A percentile compares a stretch with the other conserved stretches of the same genome.
Conservation (phyloP, 2,113 vertebrate genomes). For the Cyrtonyx montezumae region DNA sequence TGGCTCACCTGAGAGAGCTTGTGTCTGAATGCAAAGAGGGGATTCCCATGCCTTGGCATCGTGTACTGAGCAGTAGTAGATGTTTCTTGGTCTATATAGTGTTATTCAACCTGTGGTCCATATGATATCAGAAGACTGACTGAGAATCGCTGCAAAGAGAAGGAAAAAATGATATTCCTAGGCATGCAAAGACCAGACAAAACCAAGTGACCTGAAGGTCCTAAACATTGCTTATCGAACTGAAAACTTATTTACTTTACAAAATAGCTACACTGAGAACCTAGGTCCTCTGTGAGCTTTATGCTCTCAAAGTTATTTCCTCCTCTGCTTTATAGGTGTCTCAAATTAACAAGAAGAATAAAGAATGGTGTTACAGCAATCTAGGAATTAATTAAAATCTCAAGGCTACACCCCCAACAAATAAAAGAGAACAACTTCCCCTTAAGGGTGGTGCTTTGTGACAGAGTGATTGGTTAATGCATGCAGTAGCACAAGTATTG, state of each 20-base stretch:
- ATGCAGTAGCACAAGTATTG: neutral
- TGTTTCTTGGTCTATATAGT: neutral
- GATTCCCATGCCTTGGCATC: neutral
- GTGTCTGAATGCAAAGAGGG: neutral
- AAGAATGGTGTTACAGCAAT: neutral
- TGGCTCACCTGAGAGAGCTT: neutral
- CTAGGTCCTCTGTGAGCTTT: neutral
- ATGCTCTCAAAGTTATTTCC: neutral
- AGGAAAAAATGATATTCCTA: neutral
- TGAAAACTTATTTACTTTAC: neutral
- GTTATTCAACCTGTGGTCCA: neutral
- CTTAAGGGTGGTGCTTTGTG: neutral
- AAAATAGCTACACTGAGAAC: neutral
- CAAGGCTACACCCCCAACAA: neutral
- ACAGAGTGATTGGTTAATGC: fast-evolving
- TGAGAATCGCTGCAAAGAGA: neutral
- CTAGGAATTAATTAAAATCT: neutral
- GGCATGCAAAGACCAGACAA: neutral
- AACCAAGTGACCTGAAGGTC: neutral
- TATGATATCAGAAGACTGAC: neutral
- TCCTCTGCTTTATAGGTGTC: fast-evolving
- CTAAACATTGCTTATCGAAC: neutral
- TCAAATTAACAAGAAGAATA: neutral
- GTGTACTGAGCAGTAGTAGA: neutral
- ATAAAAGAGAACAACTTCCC: neutral